A percentile compares a stretch with the other conserved stretches of the same genome.
Conservation (phyloP, 2,888 invertebrate genomes). For the Synanthedon andrenaeformis region DNA sequence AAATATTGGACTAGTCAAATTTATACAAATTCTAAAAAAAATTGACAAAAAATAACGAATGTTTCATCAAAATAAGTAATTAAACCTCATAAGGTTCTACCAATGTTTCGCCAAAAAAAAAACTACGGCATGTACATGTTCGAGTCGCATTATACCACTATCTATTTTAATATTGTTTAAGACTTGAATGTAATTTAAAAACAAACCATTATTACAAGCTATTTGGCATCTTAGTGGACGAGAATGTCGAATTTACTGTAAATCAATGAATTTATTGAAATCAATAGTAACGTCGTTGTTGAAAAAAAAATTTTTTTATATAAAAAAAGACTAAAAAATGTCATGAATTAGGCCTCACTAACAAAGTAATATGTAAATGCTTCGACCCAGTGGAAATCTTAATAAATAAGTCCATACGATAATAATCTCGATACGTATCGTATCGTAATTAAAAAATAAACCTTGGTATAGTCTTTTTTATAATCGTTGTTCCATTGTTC, state of each 20-base stretch:
- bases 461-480: constrained; percentile 36
- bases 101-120: too few species aligned
- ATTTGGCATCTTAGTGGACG: constrained; percentile 69
- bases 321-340: background rate
- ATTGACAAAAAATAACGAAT: constrained; percentile 1
- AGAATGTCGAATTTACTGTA: constrained; percentile 31
- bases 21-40: too few species aligned
- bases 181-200: constrained; percentile 26
- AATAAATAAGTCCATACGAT: constrained; percentile 45
- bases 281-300: too few species aligned
- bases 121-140: too few species aligned
- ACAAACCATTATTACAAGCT: constrained; percentile 49
- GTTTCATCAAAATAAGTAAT: too few species aligned
- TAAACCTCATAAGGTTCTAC: too few species aligned
- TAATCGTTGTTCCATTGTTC: constrained; percentile 57
- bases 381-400: constrained; percentile 53
- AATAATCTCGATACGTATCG: constrained; percentile 15
- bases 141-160: too few species aligned
- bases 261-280: background rate
- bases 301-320: background rate
- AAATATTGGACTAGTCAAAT: constrained; percentile 15
- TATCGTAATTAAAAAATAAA: background rate
- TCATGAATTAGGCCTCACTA: constrained; percentile 54
- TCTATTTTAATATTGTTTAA: constrained; percentile 14
- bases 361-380: constrained; percentile 46